Evolutionary conservation across 2,113 vertebrate genomes (phyloP).

Genomic region (Chelonoidis abingdonii): DNA sequence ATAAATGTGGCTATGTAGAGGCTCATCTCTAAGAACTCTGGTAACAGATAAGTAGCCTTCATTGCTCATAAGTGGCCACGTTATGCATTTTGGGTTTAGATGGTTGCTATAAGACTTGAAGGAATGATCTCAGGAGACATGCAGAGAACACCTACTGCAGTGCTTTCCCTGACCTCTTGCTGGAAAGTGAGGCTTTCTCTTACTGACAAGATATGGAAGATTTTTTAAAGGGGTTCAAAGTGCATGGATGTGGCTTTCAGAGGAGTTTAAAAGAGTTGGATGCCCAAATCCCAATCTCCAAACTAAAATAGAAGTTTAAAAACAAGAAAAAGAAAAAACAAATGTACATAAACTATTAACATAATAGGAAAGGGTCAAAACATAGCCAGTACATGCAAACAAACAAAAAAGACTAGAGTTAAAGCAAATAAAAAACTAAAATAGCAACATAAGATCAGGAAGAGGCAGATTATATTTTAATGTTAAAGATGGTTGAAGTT

Average conservation of each 20-base stretch:
- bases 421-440: slow-evolving; percentile 39
- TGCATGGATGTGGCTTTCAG: not conserved
- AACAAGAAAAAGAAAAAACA: not conserved
- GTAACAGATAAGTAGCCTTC: not conserved
- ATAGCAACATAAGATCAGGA: slow-evolving; percentile 16
- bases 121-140: not conserved
- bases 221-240: not conserved
- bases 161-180: not conserved
- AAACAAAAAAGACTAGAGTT: slow-evolving; percentile 1
- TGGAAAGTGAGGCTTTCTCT: not conserved
- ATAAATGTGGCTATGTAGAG: not conserved
- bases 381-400: not conserved
- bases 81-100: not conserved
- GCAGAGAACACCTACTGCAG: not conserved
- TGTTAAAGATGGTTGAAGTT: not conserved
- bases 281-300: not conserved
- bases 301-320: slow-evolving; percentile 16
- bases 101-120: not conserved
- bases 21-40: no score
- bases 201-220: not conserved
- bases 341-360: not conserved
- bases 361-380: slow-evolving; percentile 55
- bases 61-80: slow-evolving; percentile 15
- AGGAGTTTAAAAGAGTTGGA: not conserved
- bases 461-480: slow-evolving; percentile 21